Conservation (phyloP, 2,888 invertebrate species). For the Ornithoptera priamus region DNA sequence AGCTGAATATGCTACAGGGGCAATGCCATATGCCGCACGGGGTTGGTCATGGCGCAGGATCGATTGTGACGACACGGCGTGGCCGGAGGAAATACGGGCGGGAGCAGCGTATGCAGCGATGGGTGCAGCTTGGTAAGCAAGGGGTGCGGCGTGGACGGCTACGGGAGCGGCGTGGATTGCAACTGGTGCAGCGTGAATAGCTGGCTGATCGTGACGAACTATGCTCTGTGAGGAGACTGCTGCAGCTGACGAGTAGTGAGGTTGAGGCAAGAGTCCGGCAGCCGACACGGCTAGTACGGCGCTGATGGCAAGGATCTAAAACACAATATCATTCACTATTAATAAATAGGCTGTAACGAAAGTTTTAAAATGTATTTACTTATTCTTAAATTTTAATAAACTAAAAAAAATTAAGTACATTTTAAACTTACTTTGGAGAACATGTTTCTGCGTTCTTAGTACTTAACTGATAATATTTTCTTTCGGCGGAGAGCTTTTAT, state of each 20-base stretch:
- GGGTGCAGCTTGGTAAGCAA: conserved; percentile 33
- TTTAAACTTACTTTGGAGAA: too few relatives aligned
- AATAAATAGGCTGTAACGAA: too few relatives aligned
- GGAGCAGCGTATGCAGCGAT: conserved; percentile 32
- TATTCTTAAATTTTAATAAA: too few relatives aligned
- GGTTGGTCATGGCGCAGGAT: conserved; percentile 50
- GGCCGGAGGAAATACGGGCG: conserved; percentile 26
- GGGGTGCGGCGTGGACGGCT: conserved; percentile 44
- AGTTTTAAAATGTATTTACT: too few relatives aligned
- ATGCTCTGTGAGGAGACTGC: conserved; percentile 54
- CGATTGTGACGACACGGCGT: conserved; percentile 32
- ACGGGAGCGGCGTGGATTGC: conserved; percentile 37
- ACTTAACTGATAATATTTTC: neutral
- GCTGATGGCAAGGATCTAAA: conserved; percentile 53
- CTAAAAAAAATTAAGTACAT: too few relatives aligned
- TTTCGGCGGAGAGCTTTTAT: conserved; percentile 8
- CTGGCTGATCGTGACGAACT: conserved; percentile 42
- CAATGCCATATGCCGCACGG: conserved; percentile 42
- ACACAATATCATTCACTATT: conserved; percentile 12
- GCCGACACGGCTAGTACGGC: conserved; percentile 55
- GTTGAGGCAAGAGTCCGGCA: conserved; percentile 55
- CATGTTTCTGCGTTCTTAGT: neutral
- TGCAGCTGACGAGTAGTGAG: conserved; percentile 58
- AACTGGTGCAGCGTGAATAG: conserved; percentile 52
- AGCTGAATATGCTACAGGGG: conserved; percentile 42